A percentile compares a stretch with the other conserved stretches of the same genome.
Conservation (phyloP, 2,888 invertebrate genomes). For the Oscheius sp. region DNA sequence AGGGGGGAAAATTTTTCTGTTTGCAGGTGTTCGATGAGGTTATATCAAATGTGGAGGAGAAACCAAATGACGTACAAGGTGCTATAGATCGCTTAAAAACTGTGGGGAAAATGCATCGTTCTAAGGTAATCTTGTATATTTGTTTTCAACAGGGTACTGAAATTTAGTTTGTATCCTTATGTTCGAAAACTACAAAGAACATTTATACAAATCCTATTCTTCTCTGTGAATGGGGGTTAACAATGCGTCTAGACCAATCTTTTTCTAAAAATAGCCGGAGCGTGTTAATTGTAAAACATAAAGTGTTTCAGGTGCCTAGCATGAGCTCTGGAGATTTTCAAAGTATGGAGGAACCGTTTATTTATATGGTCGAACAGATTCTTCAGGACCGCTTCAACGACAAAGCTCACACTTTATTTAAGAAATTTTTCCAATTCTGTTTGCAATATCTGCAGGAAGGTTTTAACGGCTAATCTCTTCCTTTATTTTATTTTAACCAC, state of each 20-base stretch:
- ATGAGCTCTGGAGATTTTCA: slow-evolving; percentile 65
- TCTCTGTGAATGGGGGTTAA: slow-evolving; percentile 2
- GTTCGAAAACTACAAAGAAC: not conserved
- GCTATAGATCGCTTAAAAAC: slow-evolving; percentile 60
- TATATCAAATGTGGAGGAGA: slow-evolving; percentile 65
- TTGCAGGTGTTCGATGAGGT: slow-evolving; percentile 69
- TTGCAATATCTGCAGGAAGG: slow-evolving; percentile 68
- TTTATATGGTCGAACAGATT: slow-evolving; percentile 68
- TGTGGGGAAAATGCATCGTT: slow-evolving; percentile 67
- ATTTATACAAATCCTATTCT: no score
- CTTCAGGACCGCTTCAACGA: slow-evolving; percentile 71
- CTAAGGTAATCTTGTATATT: slow-evolving; percentile 45
- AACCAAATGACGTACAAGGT: slow-evolving; percentile 62
- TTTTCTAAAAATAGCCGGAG: not conserved
- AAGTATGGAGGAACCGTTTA: slow-evolving; percentile 72
- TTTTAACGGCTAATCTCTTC: slow-evolving; percentile 54
- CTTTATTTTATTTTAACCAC: not conserved
- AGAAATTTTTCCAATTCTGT: slow-evolving; percentile 70
- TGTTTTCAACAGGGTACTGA: not conserved
- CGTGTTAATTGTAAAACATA: not conserved
- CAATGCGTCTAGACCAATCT: not conserved
- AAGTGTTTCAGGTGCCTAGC: slow-evolving; percentile 53
- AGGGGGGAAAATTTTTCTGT: not conserved
- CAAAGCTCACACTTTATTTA: slow-evolving; percentile 70
- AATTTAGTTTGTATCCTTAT: not conserved